Conservation (phyloP, 2,113 vertebrate species). For the Coturnix japonica region DNA sequence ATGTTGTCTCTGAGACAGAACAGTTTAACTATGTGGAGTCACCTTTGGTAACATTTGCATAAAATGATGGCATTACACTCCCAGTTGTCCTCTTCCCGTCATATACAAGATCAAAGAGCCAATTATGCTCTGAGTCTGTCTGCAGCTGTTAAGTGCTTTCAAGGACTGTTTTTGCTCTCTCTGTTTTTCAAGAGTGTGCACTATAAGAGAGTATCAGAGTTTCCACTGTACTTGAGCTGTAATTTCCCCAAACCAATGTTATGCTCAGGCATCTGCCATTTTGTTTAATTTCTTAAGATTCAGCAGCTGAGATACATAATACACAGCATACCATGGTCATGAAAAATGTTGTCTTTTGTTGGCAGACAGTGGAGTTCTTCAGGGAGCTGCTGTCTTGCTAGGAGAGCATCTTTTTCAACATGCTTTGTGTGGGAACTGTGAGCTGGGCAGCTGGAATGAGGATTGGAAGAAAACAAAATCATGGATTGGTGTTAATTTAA, state of each 20-base stretch:
- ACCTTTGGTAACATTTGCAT: constrained; percentile 26
- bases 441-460: neutral
- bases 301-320: neutral
- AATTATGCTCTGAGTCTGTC: constrained; percentile 23
- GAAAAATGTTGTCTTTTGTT: neutral
- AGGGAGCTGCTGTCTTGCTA: neutral
- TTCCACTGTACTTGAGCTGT: neutral
- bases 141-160: constrained; percentile 24
- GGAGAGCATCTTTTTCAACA: neutral
- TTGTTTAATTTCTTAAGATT: neutral
- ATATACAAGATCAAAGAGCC: constrained; percentile 41
- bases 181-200: neutral
- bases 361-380: neutral
- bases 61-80: constrained; percentile 45
- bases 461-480: neutral
- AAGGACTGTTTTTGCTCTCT: neutral
- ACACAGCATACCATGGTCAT: neutral
- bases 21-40: neutral
- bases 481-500: neutral
- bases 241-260: neutral
- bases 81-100: constrained; percentile 17
- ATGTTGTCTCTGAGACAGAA: neutral
- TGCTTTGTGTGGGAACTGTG: neutral
- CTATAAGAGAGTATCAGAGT: neutral
- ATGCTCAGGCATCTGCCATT: neutral